A percentile compares a stretch with the other conserved stretches of the same genome.
Evolutionary conservation across 2,888 invertebrate genomes (phyloP).

Genomic region (Chymomyza procnemis): DNA sequence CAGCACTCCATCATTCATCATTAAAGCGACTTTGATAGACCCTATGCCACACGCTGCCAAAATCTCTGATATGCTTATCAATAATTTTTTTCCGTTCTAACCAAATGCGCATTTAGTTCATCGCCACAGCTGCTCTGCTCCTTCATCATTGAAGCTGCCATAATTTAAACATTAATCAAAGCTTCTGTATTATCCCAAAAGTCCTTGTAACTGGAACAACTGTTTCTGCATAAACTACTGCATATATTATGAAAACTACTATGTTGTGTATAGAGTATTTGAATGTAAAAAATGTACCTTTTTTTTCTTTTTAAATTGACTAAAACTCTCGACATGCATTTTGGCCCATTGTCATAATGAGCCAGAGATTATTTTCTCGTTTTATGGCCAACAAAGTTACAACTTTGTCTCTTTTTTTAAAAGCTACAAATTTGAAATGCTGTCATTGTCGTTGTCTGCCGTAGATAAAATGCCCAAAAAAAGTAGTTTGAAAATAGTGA

Average conservation of each 20-base stretch:
- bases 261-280: too few relatives aligned
- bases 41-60: not conserved
- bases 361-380: conserved; percentile 15
- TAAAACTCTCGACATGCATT: conserved; percentile 14
- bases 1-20: not conserved
- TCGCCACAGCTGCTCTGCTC: conserved; percentile 14
- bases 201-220: conserved; percentile 20
- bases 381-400: conserved; percentile 37
- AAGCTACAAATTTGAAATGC: conserved; percentile 4
- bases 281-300: too few relatives aligned
- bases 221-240: conserved; percentile 19
- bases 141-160: conserved; percentile 53
- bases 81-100: conserved; percentile 21
- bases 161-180: conserved; percentile 44
- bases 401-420: conserved; percentile 32
- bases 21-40: not conserved
- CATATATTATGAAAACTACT: not conserved
- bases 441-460: not conserved
- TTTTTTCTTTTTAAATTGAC: not conserved
- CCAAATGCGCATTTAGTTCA: not conserved
- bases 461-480: not conserved
- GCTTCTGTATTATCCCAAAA: conserved; percentile 35
- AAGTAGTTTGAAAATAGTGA: not conserved
- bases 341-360: conserved; percentile 11
- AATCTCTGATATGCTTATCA: conserved; percentile 21